Base-by-base conservation (phyloP, 1,140 invertebrate species). In the Cyrtorhinus lividipennis region DNA sequence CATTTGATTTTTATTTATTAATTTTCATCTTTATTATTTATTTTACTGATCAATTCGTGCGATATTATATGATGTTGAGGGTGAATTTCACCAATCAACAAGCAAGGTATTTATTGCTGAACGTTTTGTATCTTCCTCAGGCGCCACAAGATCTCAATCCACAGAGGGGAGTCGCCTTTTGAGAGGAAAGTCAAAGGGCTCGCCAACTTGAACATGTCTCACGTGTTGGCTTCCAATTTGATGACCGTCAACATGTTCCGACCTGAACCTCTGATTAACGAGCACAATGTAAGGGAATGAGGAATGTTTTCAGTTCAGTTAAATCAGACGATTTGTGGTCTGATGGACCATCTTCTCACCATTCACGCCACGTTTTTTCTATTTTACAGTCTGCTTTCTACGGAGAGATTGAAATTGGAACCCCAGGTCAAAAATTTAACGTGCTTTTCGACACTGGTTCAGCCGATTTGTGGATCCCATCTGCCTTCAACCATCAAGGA, bases 361-460 rank as follows among this genome's bases (percentile, higher is more conserved):
- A 5, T 8, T 38, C 30, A 8, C 5, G 30, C 30, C 30, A 38
- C 5, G 30, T 8, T 38, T 38, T 38, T 38, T 38, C 5, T 8
- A 8, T 23, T 57, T 64, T 65, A n/a, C 38, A 65, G 64, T 24
- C 60, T 44, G 45, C 45, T 58, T 65, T 62, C 44, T 65, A 62
- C 24, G 64, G 64, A 57, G 56, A 48, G 13, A 65, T 65, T 24
- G 61, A 57, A 12, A 48, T 65, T 23, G 64, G 64, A 24, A 65
- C 64, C 1, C 64, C 64, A 0, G 10, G 24, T 5, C 64, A 65
- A 57, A 48, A 62, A 18, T 65, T 65, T 26, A 44, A 62, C 45
- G 64, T 65, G 1, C 56, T 65, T 25, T 65, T 65, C 30, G 64
- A 65, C 53, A 65, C 64, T 24, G 64, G 64, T 12, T 65, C 64